Percentiles rank a stretch among this genome's conserved stretches.
Evolutionary conservation across 2,797 vertebrate genomes (phyloP).

Genomic region (Morus bassanus): DNA sequence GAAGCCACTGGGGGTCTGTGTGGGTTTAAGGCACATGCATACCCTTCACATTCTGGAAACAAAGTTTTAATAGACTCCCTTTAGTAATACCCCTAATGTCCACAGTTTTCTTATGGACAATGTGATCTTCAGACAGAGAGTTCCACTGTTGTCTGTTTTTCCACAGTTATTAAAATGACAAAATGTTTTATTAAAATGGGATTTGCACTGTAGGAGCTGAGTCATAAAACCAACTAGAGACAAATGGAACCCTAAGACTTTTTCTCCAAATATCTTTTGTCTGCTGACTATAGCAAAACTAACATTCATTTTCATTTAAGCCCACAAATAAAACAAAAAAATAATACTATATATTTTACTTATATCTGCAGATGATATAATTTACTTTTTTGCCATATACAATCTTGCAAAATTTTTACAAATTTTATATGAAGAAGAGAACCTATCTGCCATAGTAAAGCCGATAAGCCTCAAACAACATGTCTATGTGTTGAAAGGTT

Average conservation of each 20-base stretch:
- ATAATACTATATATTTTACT: background rate
- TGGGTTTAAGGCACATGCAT: background rate
- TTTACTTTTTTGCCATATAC: background rate
- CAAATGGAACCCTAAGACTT: background rate
- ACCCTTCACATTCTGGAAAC: background rate
- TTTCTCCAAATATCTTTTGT: background rate
- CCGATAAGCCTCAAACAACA: constrained; percentile 16
- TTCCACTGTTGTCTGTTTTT: background rate
- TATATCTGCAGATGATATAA: background rate
- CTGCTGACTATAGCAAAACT: background rate
- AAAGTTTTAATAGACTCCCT: background rate
- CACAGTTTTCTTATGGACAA: background rate
- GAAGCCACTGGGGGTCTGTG: background rate
- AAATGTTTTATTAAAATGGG: constrained; percentile 34
- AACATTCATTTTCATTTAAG: background rate
- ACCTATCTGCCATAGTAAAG: background rate
- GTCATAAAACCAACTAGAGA: background rate
- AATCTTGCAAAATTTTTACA: constrained; percentile 20
- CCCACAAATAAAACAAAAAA: background rate
- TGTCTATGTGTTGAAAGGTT: background rate
- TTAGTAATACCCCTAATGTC: background rate
- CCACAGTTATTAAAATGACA: constrained; percentile 9
- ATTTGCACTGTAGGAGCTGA: background rate
- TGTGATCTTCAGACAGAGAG: background rate
- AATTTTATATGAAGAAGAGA: background rate